Evolutionary conservation across 2,797 vertebrate genomes (phyloP), one percentile per base, ranked within the genome.

Genomic region (Clarias platycephalus): DNA sequence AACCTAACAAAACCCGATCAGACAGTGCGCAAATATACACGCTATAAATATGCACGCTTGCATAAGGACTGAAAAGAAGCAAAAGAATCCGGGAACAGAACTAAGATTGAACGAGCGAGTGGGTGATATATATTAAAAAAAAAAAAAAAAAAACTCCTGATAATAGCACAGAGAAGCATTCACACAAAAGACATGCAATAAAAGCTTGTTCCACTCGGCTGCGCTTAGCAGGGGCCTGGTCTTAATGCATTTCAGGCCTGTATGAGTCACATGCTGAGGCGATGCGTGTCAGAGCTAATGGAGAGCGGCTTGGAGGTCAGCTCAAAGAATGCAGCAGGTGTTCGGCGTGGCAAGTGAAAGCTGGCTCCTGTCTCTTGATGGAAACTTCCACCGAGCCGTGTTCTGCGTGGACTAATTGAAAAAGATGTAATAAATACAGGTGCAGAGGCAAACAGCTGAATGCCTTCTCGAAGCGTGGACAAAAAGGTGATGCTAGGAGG

Each of bases 291-390:
- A 28, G 18, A 83, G 66, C 81, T 82, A 86, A 87, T 79, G 86
- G 83, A 81, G 63, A 84, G 82, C 86, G 74, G 72, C 84, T 87
- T 74, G 24, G 81, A 83, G 88, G 84, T 86, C 86, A 88, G 82
- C 79, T 58, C 71, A 44, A 81, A 85, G 70, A 85, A 85, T 76
- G 78, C 60, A 7, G 83, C 70, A 66, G 63, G 75, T 60, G 67
- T 53, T 66, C 76, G 75, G 18, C 4, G 37, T 28, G 64, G 55
- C 55, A 40, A 22, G 63, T 40, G 10, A 60, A 72, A 40, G 58
- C 58, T 62, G 67, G 55, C 58, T 66, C 66, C 80, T 82, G 80
- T 60, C 80, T 58, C 55, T 60, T 71, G 53, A 53, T 76, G 15
- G 63, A 31, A 57, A 55, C 79, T 64, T 77, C 63, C 34, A 63